Conservation (phyloP, 2,113 vertebrate genomes). For the Nycticryphes semicollaris region DNA sequence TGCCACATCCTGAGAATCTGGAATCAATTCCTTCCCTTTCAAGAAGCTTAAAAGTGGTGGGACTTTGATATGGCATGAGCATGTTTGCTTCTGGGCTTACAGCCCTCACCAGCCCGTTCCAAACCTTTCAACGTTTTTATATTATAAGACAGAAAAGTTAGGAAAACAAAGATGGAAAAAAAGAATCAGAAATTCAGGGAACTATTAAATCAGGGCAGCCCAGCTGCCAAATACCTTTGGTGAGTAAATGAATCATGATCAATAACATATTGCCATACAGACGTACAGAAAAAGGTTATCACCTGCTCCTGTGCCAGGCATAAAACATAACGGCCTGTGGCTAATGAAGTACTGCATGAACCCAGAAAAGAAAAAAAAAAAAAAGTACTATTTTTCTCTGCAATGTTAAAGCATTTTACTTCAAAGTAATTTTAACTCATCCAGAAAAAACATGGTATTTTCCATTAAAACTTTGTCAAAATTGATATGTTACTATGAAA, state of each 20-base stretch:
- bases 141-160: conserved; percentile 62
- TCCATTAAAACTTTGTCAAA: not conserved
- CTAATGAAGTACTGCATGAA: conserved; percentile 4
- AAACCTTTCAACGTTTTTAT: conserved; percentile 52
- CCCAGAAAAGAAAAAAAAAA: not conserved
- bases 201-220: conserved; percentile 53
- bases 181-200: conserved; percentile 53
- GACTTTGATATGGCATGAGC: conserved; percentile 66
- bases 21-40: conserved; percentile 66
- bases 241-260: conserved; percentile 52
- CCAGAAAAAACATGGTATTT: conserved; percentile 7
- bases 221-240: conserved; percentile 42
- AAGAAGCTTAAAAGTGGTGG: conserved; percentile 61
- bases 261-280: conserved; percentile 42
- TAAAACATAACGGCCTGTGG: conserved; percentile 11
- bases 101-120: conserved; percentile 15
- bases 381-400: not conserved
- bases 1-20: conserved; percentile 76
- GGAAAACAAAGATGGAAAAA: conserved; percentile 48
- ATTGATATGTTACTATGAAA: not conserved
- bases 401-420: not conserved
- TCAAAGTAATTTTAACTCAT: conserved; percentile 12
- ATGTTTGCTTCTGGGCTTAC: conserved; percentile 72
- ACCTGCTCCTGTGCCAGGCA: conserved; percentile 40
- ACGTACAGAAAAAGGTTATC: conserved; percentile 37